A percentile compares a stretch with the other conserved stretches of the same genome.
phyloP scores from a whole-genome alignment of 2,797 vertebrate species.

The Periparus ater region DNA sequence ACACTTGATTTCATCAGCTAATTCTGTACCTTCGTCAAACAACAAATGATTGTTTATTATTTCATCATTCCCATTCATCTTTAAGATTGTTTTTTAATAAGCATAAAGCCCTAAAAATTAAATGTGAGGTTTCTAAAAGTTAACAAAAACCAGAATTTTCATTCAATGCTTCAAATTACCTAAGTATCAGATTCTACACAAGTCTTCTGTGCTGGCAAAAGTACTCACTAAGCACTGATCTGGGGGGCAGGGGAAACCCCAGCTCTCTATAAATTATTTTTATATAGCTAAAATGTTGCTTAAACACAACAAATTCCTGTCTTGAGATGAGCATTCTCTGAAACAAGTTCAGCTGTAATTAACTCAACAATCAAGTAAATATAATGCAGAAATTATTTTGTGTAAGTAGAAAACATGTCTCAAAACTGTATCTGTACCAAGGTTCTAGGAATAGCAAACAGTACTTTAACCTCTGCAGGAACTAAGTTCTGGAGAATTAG shows the following conservation, averaged over 20 bases:
- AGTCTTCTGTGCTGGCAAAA: not conserved
- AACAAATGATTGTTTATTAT: not conserved
- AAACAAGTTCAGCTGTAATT: not conserved
- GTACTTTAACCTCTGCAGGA: not conserved
- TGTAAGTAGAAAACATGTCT: not conserved
- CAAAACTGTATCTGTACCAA: not conserved
- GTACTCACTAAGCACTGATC: not conserved
- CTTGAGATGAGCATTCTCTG: not conserved
- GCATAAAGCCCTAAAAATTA: not conserved
- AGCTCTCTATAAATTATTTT: not conserved
- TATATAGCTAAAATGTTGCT: not conserved
- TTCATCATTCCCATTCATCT: not conserved
- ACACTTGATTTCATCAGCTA: not conserved
- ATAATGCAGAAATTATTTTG: not conserved
- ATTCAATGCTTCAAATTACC: not conserved
- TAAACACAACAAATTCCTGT: not conserved
- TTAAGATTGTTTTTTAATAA: not conserved
- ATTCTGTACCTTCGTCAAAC: not conserved
- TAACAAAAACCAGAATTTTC: not conserved
- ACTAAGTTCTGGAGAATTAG: not conserved
- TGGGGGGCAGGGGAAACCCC: not conserved
- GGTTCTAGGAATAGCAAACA: not conserved
- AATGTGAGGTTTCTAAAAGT: not conserved
- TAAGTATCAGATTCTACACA: not conserved
- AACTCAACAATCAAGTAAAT: conserved; percentile 1